Conservation (phyloP, 1,140 invertebrate genomes). For the Metaphire vulgaris region DNA sequence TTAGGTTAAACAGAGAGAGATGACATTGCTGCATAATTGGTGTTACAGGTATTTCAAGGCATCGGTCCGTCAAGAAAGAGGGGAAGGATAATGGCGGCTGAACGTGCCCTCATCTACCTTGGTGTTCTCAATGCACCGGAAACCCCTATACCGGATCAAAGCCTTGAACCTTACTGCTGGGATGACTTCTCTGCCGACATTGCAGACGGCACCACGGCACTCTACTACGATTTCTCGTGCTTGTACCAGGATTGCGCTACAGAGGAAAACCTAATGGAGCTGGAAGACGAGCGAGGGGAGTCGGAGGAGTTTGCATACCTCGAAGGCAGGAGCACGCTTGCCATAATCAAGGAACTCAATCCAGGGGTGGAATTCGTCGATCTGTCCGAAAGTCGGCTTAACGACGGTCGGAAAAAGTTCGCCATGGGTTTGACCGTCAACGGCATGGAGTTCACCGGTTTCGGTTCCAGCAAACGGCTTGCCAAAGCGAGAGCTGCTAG, state of each 20-base stretch:
- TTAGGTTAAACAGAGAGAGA: too few species aligned
- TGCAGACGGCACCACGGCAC: background rate
- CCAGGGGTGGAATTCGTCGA: background rate
- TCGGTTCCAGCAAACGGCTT: slow-evolving; percentile 2
- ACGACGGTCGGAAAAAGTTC: slow-evolving; percentile 1
- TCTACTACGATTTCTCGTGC: slow-evolving; percentile 1
- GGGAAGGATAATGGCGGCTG: slow-evolving; percentile 13
- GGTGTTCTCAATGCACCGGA: background rate
- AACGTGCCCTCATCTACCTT: slow-evolving; percentile 5
- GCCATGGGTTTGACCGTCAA: background rate
- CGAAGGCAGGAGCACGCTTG: slow-evolving; percentile 8
- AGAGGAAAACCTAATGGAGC: slow-evolving; percentile 7
- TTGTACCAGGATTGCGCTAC: background rate
- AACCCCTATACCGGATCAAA: background rate
- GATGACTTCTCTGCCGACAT: slow-evolving; percentile 14
- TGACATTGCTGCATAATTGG: too few species aligned
- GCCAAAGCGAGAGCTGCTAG: slow-evolving; percentile 21
- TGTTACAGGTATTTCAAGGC: slow-evolving; percentile 11
- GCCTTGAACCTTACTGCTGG: slow-evolving; percentile 15
- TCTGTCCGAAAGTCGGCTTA: background rate
- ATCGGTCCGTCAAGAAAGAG: slow-evolving; percentile 18
- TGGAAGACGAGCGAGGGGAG: background rate
- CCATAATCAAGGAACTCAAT: slow-evolving; percentile 7
- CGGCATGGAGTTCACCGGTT: slow-evolving; percentile 7
- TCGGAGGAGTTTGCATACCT: background rate